Evolutionary conservation across 2,888 invertebrate species (phyloP).

Genomic region (Endomychus coccineus): DNA sequence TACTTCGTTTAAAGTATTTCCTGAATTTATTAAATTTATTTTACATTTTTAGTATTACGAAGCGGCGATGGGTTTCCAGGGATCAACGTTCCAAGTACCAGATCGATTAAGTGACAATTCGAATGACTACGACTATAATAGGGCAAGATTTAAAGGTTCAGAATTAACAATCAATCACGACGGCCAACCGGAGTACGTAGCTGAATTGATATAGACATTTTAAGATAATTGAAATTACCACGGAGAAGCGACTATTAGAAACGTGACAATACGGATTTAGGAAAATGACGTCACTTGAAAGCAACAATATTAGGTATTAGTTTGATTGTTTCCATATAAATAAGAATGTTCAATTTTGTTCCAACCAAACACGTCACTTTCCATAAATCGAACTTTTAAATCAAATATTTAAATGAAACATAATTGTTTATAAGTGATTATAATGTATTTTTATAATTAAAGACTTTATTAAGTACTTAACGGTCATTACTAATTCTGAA

Average conservation of each 20-base stretch:
- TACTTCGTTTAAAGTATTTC: too few species aligned
- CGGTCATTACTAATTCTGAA: too few species aligned
- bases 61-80: slow-evolving; percentile 58
- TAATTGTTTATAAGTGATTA: too few species aligned
- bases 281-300: too few species aligned
- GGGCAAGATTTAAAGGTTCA: slow-evolving; percentile 39
- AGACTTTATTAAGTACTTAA: too few species aligned
- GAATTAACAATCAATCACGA: slow-evolving; percentile 49
- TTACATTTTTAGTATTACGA: slow-evolving; percentile 49
- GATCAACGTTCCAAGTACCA: slow-evolving; percentile 70
- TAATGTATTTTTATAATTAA: too few species aligned
- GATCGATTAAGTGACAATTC: slow-evolving; percentile 29
- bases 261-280: slow-evolving; percentile 12
- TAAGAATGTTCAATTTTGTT: too few species aligned
- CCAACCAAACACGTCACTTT: too few species aligned
- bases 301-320: too few species aligned
- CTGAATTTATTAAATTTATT: slow-evolving; percentile 12
- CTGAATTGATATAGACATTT: slow-evolving; percentile 49
- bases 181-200: slow-evolving; percentile 54
- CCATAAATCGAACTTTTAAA: too few species aligned
- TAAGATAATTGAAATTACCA: not conserved
- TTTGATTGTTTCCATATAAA: too few species aligned
- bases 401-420: too few species aligned
- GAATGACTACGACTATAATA: slow-evolving; percentile 31
- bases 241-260: slow-evolving; percentile 1